Percentiles rank a stretch among this genome's conserved stretches.
phyloP scores from a whole-genome alignment of 2,888 invertebrate genomes.

The Drosophila peninsularis region DNA sequence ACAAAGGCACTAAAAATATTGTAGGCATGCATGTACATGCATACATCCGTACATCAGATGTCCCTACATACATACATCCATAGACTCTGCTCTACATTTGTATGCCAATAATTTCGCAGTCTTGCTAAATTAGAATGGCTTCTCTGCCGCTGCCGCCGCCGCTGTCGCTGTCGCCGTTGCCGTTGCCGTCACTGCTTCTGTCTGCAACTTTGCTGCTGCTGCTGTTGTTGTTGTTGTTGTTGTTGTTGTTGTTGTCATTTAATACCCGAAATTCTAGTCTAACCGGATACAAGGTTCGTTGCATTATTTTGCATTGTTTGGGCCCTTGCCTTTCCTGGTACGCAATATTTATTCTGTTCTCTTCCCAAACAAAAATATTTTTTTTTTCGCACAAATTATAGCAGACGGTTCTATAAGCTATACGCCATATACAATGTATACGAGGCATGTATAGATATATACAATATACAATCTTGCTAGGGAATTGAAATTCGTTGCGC shows the following conservation, averaged over 20 bases:
- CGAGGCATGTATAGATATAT: neutral
- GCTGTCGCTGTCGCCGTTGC: constrained; percentile 11
- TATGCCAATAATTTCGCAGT: constrained; percentile 1
- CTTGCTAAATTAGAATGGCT: constrained; percentile 71
- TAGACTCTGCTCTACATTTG: constrained; percentile 3
- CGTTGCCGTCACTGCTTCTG: constrained; percentile 19
- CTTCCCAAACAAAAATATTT: constrained; percentile 6
- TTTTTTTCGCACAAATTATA: constrained; percentile 6
- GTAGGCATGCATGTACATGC: neutral
- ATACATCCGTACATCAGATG: neutral
- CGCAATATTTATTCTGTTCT: constrained; percentile 29
- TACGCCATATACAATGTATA: neutral
- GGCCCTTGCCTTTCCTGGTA: constrained; percentile 51
- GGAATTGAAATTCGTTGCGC: neutral
- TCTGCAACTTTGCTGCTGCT: constrained; percentile 1
- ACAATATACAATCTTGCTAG: neutral
- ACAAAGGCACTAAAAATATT: neutral
- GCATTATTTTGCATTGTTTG: constrained; percentile 79
- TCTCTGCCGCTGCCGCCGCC: constrained; percentile 30
- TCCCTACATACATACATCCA: neutral
- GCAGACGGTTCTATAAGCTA: neutral
- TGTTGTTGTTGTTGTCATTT: constrained; percentile 68
- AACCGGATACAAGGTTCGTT: constrained; percentile 81
- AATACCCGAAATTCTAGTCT: constrained; percentile 82
- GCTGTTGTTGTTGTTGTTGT: constrained; percentile 42